A percentile compares a stretch with the other conserved stretches of the same genome.
These are phyloP conservation scores for Thecophora atra DNA, from an alignment of 2,888 invertebrate genomes.

Conservation along the genomic window DNA sequence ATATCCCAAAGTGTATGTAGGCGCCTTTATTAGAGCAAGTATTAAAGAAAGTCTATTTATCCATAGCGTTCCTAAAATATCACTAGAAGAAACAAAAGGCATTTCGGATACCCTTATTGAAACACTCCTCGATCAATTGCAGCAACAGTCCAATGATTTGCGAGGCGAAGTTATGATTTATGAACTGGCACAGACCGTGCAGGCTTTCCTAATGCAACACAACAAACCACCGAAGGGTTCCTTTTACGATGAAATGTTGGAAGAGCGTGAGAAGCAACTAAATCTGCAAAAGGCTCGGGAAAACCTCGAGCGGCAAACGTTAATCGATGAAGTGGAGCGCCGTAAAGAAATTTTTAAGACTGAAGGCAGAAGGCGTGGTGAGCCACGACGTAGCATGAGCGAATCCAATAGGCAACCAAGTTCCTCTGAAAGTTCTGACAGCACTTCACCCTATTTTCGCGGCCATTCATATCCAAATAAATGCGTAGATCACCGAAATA, in stretches of 20 bases:
- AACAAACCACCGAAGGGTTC: slow-evolving; percentile 84
- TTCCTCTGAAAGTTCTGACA: slow-evolving; percentile 70
- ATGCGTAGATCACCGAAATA: slow-evolving; percentile 69
- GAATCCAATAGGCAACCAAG: slow-evolving; percentile 67
- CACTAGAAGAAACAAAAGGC: slow-evolving; percentile 80
- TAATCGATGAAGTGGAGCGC: slow-evolving; percentile 79
- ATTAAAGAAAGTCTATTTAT: slow-evolving; percentile 5
- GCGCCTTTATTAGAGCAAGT: slow-evolving; percentile 5
- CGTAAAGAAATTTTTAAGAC: slow-evolving; percentile 81
- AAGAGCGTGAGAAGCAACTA: slow-evolving; percentile 73
- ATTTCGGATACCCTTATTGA: slow-evolving; percentile 76
- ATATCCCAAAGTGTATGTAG: slow-evolving; percentile 83
- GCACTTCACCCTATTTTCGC: slow-evolving; percentile 64
- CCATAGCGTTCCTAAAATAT: slow-evolving; percentile 75
- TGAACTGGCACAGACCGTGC: slow-evolving; percentile 80
- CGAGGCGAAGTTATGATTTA: slow-evolving; percentile 89
- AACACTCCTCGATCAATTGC: slow-evolving; percentile 72
- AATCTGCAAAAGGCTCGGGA: slow-evolving; percentile 73
- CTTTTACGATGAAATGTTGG: slow-evolving; percentile 91
- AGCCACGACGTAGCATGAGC: slow-evolving; percentile 67
- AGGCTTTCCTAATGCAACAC: slow-evolving; percentile 81
- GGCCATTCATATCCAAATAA: slow-evolving; percentile 60
- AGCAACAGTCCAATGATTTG: slow-evolving; percentile 69
- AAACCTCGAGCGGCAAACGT: slow-evolving; percentile 75
- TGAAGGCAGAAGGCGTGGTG: slow-evolving; percentile 70